Percentiles rank a stretch among this genome's conserved stretches.
Evolutionary conservation across 2,888 invertebrate species (phyloP).

Genomic region (Agonopterix subpropinquella): DNA sequence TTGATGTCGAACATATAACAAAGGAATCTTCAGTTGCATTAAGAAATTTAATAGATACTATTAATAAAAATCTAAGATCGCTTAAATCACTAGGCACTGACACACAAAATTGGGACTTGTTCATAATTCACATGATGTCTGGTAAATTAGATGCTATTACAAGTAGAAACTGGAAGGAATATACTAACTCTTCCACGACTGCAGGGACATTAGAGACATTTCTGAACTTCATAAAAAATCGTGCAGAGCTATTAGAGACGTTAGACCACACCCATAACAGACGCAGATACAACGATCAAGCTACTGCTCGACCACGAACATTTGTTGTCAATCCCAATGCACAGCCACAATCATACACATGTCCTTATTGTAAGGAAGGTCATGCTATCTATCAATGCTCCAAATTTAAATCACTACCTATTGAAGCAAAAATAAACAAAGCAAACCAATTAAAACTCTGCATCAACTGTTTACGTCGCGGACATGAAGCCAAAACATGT

Average conservation of each 20-base stretch:
- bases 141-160: slow-evolving; percentile 9
- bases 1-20: neutral
- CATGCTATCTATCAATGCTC: slow-evolving; percentile 10
- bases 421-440: slow-evolving; percentile 11
- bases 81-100: slow-evolving; percentile 8
- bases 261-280: slow-evolving; percentile 1
- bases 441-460: slow-evolving; percentile 14
- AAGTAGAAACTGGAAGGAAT: slow-evolving; percentile 9
- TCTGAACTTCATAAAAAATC: slow-evolving; percentile 7
- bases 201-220: slow-evolving; percentile 9
- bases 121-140: slow-evolving; percentile 9
- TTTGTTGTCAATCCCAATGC: neutral
- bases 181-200: slow-evolving; percentile 3
- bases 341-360: too few relatives aligned
- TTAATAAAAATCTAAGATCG: slow-evolving; percentile 4
- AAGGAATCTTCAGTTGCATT: slow-evolving; percentile 4
- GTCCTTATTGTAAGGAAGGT: neutral
- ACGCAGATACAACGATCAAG: neutral
- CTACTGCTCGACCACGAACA: neutral
- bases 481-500: slow-evolving; percentile 11
- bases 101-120: slow-evolving; percentile 9
- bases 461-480: slow-evolving; percentile 11
- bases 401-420: slow-evolving; percentile 5
- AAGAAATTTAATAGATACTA: slow-evolving; percentile 5
- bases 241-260: slow-evolving; percentile 11